Evolutionary conservation across 2,113 vertebrate species (phyloP).

Genomic region (pig (Sus scrofa)): T2T-Sscrofa CM000824.6:73498501-73499000

Average conservation of each 20-base stretch:
- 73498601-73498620: neutral
- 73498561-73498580: neutral
- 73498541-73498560: neutral
- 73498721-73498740: neutral
- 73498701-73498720: neutral
- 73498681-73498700: neutral
- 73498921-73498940: neutral
- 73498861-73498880: neutral
- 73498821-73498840: neutral
- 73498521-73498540: neutral
- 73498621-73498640: neutral
- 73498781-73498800: neutral
- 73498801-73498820: neutral
- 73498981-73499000: neutral
- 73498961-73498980: neutral
- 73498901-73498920: neutral
- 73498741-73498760: neutral
- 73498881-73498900: neutral
- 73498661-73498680: neutral
- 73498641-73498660: neutral
- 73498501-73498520: slow-evolving; percentile 36
- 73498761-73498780: neutral
- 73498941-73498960: neutral
- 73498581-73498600: neutral
- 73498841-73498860: neutral